Evolutionary conservation across 2,888 invertebrate species (phyloP), one percentile per base, ranked within the genome.

Genomic region (Agonopterix heracliana): DNA sequence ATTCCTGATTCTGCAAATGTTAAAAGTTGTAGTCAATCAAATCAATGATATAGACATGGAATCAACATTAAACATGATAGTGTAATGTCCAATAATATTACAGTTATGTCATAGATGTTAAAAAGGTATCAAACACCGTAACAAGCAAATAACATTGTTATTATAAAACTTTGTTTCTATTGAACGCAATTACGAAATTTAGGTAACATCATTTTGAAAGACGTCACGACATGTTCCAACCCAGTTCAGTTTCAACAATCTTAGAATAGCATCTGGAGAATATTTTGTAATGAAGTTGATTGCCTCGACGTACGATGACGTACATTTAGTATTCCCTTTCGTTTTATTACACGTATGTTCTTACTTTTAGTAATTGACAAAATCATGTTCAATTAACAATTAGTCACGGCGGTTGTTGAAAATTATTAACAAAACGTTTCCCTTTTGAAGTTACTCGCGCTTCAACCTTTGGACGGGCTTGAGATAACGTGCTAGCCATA

Each of bases 161-260:
- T n/a, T 38, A 7, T 38, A 38, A 38, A n/a, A 38, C n/a, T 38
- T n/a, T 38, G 38, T 38, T 38, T 1, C 38, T 38, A 38, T 38
- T 38, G 26, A 26, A 26, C 38, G 38, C 38, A 38, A 38, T 38
- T 12, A 9, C 12, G 41, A 51, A 41, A 41, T 41, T 45, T 12
- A 35, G 35, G 41, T 41, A 42, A 38, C 38, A 38, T 45, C 26
- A 38, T 49, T 49, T 47, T n/a, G 35, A 26, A 44, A 41, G 44
- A 53, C 47, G 48, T 66, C 76, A 76, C 76, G 74, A 76, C 58
- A 12, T 69, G 71, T 77, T 78, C 71, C 78, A 63, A 55, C 64
- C 77, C 63, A 67, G 63, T 76, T 77, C 60, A 56, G 59, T 54
- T 58, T 9, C 9, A 38, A 54, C 59, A 64, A 65, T 66, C 68